Conservation (phyloP, 2,797 vertebrate species). For the Adelosebastes latens region DNA sequence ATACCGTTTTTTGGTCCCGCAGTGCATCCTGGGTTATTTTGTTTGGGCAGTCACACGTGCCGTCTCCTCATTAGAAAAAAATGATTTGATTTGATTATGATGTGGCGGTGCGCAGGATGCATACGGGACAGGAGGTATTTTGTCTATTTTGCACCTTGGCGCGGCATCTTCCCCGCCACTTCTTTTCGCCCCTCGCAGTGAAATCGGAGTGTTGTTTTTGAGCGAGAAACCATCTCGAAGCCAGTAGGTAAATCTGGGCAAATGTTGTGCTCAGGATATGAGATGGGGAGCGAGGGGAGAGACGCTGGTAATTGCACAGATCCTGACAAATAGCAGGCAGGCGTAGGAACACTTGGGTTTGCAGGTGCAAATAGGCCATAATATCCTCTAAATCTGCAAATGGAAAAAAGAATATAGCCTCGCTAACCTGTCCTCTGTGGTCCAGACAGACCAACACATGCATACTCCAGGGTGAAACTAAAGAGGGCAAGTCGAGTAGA, state of each 20-base stretch:
- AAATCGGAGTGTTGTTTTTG: conserved; percentile 56
- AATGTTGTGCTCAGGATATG: conserved; percentile 70
- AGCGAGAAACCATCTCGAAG: conserved; percentile 40
- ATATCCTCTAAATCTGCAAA: conserved; percentile 54
- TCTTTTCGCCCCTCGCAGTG: conserved; percentile 33
- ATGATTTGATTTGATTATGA: conserved; percentile 64
- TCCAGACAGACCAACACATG: conserved; percentile 51
- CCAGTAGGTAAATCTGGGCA: conserved; percentile 55
- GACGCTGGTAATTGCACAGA: conserved; percentile 62
- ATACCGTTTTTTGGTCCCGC: conserved; percentile 37
- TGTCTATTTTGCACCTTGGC: conserved; percentile 44
- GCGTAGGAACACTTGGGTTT: conserved; percentile 44
- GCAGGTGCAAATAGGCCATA: conserved; percentile 69
- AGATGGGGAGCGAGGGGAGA: conserved; percentile 54
- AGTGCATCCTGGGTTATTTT: conserved; percentile 58
- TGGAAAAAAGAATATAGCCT: conserved; percentile 56
- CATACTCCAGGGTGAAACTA: conserved; percentile 29
- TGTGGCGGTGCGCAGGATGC: conserved; percentile 3
- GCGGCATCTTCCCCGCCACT: conserved; percentile 48
- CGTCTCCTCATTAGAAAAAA: conserved; percentile 46
- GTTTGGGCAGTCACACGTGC: conserved; percentile 41
- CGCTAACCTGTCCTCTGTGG: conserved; percentile 62
- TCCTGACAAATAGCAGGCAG: conserved; percentile 68
- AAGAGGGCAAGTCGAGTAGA: conserved; percentile 24
- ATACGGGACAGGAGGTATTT: conserved; percentile 46